phyloP scores from a whole-genome alignment of 1,140 invertebrate genomes.

The Pinna nobilis region DNA sequence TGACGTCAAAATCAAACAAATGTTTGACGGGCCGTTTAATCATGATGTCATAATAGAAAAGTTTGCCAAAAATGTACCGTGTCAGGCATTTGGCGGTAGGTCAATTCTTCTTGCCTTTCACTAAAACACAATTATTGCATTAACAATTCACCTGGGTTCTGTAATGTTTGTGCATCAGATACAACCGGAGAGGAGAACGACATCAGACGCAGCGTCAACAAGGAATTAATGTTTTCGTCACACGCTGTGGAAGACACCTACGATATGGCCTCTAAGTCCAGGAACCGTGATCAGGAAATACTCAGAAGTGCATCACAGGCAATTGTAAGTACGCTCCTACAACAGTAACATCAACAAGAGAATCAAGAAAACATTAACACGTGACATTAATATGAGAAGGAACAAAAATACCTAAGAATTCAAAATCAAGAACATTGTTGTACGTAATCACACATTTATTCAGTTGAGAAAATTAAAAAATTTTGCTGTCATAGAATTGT shows the following conservation, averaged over 20 bases:
- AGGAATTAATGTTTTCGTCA: constrained; percentile 38
- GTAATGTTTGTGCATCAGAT: constrained; percentile 20
- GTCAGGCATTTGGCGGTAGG: not conserved
- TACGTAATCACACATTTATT: too few species aligned
- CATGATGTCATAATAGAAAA: not conserved
- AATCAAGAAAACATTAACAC: too few species aligned
- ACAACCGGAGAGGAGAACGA: constrained; percentile 41
- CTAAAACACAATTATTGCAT: not conserved
- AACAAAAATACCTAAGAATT: too few species aligned
- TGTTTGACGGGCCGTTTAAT: not conserved
- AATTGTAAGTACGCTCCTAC: constrained; percentile 43
- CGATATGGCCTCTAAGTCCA: constrained; percentile 40
- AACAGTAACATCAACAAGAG: too few species aligned
- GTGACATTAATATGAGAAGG: too few species aligned
- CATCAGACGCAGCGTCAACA: constrained; percentile 39
- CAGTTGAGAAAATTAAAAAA: too few species aligned
- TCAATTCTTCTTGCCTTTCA: not conserved
- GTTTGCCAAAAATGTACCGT: not conserved
- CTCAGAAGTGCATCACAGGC: constrained; percentile 40
- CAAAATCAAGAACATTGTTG: too few species aligned
- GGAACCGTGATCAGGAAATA: constrained; percentile 42
- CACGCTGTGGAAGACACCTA: constrained; percentile 39
- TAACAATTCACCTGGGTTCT: not conserved
- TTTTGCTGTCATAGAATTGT: too few species aligned
- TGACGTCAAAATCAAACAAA: not conserved